Base-by-base conservation (phyloP, 2,888 invertebrate species). In the Netelia melanura region DNA sequence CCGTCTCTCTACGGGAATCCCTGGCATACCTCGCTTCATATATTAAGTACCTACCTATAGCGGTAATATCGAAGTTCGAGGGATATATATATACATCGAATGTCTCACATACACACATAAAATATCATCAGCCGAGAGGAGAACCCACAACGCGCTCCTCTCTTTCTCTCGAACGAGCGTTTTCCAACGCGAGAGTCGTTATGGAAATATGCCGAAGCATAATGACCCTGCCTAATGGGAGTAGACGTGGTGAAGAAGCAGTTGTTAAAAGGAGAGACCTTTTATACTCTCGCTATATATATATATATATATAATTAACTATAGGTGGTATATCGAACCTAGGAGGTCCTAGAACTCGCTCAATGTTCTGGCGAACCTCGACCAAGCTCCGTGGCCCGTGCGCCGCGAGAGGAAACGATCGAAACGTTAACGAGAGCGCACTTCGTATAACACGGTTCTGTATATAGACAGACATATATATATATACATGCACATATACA, bases 201-300 rank as follows among this genome's bases (percentile, higher is more conserved):
- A 92, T 92, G 92, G 91, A 92, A 92, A 92, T 93, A 91, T 90
- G 89, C 87, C 91, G 89, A 90, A 89, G 91, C 90, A 91, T 92
- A 92, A 93, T 92, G 91, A 91, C 89, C 89, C 89, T 86, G 89
- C 90, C 70, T 93, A 92, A 91, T 92, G 89, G 90, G 91, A 84
- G 85, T 84, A 81, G 80, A 58, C 84, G 70, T 38, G 64, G 77
- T 70, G 79, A 81, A 75, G 80, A 78, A 76, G 71, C 77, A 70
- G 70, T 83, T 84, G 76, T 86, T 79, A 54, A 71, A 61, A 77
- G 43, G 62, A 79, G 79, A 68, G 48, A 38, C 58, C 65, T 43
- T 65, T 38, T 38, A 48, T 21, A 52, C 11, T 44, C 65, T 14
- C 25, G 58, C 54, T 30, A 58, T 25, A 52, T 43, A 21, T 23